A percentile compares a stretch with the other conserved stretches of the same genome.
Evolutionary conservation across 2,797 vertebrate genomes (phyloP).

Genomic region (Rhinoraja longicauda): DNA sequence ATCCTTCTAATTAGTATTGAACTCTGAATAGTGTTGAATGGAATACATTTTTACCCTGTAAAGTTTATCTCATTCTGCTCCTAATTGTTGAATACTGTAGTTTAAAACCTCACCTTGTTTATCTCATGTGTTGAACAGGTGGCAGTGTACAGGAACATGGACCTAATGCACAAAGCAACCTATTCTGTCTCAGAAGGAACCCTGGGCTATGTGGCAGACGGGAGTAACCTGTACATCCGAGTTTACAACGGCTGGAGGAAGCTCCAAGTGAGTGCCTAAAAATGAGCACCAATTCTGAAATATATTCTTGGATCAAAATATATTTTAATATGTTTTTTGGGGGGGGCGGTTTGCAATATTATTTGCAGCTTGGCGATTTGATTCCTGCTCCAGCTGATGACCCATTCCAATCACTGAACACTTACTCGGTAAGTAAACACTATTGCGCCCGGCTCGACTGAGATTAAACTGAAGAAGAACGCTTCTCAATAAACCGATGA

Average conservation of each 20-base stretch:
- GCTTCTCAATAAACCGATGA: neutral
- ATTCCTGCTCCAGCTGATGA: slow-evolving; percentile 66
- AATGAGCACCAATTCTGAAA: neutral
- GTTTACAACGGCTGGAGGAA: slow-evolving; percentile 87
- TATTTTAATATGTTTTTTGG: neutral
- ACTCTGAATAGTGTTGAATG: neutral
- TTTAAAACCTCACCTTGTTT: neutral
- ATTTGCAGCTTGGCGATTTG: slow-evolving; percentile 76
- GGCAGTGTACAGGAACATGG: slow-evolving; percentile 63
- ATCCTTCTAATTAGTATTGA: too few relatives aligned
- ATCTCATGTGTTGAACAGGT: slow-evolving; percentile 54
- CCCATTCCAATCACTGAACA: slow-evolving; percentile 62
- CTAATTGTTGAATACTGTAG: neutral
- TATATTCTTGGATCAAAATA: too few relatives aligned
- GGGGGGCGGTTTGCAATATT: slow-evolving; percentile 34
- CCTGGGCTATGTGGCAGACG: slow-evolving; percentile 66
- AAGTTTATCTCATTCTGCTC: neutral
- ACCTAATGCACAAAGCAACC: slow-evolving; percentile 72
- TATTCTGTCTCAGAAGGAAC: slow-evolving; percentile 70
- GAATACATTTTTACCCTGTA: neutral
- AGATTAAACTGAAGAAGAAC: neutral
- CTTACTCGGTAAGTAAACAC: slow-evolving; percentile 60
- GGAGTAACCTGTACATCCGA: slow-evolving; percentile 76
- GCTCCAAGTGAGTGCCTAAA: slow-evolving; percentile 67
- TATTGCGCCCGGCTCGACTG: neutral